Conservation (phyloP, 2,888 invertebrate species). For the Ophion ellenae region DNA sequence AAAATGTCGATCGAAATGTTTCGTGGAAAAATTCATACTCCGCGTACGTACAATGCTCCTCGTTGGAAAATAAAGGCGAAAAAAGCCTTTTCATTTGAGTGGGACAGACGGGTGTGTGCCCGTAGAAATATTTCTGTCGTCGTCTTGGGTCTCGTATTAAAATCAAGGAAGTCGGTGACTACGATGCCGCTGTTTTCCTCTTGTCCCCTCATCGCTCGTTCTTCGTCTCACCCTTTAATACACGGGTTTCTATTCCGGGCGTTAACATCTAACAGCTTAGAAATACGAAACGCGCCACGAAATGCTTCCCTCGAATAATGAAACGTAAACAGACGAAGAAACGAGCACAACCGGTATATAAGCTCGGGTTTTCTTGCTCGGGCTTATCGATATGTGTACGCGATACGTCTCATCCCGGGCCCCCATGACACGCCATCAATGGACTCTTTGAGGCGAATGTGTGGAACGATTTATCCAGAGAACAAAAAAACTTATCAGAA, state of each 20-base stretch:
- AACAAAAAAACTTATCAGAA: background rate
- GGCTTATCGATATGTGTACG: conserved; percentile 19
- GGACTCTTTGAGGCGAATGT: background rate
- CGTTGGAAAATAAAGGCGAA: no score
- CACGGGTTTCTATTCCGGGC: conserved; percentile 61
- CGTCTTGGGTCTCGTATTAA: conserved; percentile 31
- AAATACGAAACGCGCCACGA: conserved; percentile 52
- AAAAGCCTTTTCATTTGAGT: background rate
- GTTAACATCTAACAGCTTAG: conserved; percentile 40
- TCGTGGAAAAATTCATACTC: no score
- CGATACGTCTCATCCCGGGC: conserved; percentile 11
- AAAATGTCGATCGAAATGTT: no score
- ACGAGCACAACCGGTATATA: conserved; percentile 8
- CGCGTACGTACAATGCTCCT: no score
- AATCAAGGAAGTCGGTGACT: conserved; percentile 47
- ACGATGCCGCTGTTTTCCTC: conserved; percentile 16
- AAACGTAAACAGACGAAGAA: conserved; percentile 58
- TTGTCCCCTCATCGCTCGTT: background rate
- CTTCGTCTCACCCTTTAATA: conserved; percentile 19
- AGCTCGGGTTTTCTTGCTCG: background rate
- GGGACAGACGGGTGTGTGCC: background rate
- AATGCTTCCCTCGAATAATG: conserved; percentile 59
- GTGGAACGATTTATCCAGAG: background rate
- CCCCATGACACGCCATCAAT: background rate
- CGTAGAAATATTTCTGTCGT: conserved; percentile 28